A percentile compares a stretch with the other conserved stretches of the same genome.
phyloP scores from a whole-genome alignment of 2,888 invertebrate genomes.

The Anarsia innoxiella region DNA sequence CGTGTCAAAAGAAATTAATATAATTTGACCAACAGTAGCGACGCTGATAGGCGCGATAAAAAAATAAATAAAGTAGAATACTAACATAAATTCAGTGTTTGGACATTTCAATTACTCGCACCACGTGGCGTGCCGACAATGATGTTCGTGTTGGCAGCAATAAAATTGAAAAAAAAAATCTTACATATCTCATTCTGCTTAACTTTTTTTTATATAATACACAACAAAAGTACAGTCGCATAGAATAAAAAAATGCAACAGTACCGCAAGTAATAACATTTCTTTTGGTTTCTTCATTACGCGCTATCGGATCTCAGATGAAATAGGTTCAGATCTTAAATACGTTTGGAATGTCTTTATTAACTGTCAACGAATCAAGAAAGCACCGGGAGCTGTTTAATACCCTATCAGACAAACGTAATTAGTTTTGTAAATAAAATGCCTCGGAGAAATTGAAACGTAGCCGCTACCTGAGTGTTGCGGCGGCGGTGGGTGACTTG shows the following conservation, averaged over 20 bases:
- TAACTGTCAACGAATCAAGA: conserved; percentile 69
- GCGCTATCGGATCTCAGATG: conserved; percentile 48
- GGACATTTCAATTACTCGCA: conserved; percentile 72
- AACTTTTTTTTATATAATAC: conserved; percentile 30
- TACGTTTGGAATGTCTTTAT: conserved; percentile 70
- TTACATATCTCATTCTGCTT: conserved; percentile 37
- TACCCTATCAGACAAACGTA: conserved; percentile 71
- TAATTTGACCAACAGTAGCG: conserved; percentile 1
- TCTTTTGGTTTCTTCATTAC: conserved; percentile 31
- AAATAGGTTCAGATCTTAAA: conserved; percentile 54
- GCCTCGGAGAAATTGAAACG: conserved; percentile 72
- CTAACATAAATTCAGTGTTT: conserved; percentile 68
- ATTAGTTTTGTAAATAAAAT: conserved; percentile 76
- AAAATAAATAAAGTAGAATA: conserved; percentile 49
- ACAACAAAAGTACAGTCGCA: conserved; percentile 30
- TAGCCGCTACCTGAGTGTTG: conserved; percentile 62
- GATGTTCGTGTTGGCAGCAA: conserved; percentile 66
- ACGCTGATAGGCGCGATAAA: conserved; percentile 30
- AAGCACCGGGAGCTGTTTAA: conserved; percentile 62
- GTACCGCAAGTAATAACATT: conserved; percentile 42
- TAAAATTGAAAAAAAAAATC: conserved; percentile 54
- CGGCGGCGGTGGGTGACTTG: conserved; percentile 71
- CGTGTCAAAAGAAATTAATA: conserved; percentile 4
- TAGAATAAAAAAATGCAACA: conserved; percentile 28
- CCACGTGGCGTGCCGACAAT: conserved; percentile 67